Evolutionary conservation across 1,140 invertebrate genomes (phyloP).

Genomic region (Eciton burchellii): DNA sequence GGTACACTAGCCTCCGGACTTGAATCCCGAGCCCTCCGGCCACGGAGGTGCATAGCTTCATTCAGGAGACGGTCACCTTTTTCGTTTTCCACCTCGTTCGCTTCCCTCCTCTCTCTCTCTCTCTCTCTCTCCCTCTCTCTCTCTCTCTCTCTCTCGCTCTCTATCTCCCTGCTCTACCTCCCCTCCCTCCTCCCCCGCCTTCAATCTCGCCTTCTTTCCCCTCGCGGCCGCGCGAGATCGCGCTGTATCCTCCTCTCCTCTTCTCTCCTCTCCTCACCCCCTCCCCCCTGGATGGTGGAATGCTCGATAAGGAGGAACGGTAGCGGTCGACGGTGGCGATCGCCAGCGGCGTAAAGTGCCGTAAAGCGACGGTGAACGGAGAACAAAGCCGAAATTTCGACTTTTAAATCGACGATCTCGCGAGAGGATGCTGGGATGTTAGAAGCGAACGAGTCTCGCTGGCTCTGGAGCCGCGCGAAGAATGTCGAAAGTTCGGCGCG

Average conservation of each 20-base stretch:
- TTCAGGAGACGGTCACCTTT: conserved; percentile 53
- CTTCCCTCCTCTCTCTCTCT: neutral
- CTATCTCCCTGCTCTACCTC: conserved; percentile 18
- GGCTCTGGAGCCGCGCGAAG: neutral
- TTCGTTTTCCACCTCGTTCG: conserved; percentile 41
- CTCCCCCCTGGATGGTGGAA: conserved; percentile 44
- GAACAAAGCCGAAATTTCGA: neutral
- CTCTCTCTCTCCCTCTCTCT: neutral
- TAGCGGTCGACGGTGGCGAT: conserved; percentile 7
- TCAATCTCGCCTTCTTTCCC: conserved; percentile 59
- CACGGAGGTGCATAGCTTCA: conserved; percentile 70
- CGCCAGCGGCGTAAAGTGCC: conserved; percentile 20
- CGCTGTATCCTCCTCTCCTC: too few relatives aligned
- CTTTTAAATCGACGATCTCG: neutral
- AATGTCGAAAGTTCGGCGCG: conserved; percentile 31
- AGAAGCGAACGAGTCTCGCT: neutral
- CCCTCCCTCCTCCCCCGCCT: too few relatives aligned
- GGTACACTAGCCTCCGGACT: conserved; percentile 83
- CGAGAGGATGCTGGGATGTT: neutral
- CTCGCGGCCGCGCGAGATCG: conserved; percentile 31
- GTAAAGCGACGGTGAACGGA: conserved; percentile 2
- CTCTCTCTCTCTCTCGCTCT: neutral
- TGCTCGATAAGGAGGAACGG: conserved; percentile 58
- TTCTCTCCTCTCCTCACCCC: too few relatives aligned
- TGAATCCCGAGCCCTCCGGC: conserved; percentile 81